Evolutionary conservation across 2,888 invertebrate genomes (phyloP), one percentile per base, ranked within the genome.

Genomic region (Tillus elongatus): DNA sequence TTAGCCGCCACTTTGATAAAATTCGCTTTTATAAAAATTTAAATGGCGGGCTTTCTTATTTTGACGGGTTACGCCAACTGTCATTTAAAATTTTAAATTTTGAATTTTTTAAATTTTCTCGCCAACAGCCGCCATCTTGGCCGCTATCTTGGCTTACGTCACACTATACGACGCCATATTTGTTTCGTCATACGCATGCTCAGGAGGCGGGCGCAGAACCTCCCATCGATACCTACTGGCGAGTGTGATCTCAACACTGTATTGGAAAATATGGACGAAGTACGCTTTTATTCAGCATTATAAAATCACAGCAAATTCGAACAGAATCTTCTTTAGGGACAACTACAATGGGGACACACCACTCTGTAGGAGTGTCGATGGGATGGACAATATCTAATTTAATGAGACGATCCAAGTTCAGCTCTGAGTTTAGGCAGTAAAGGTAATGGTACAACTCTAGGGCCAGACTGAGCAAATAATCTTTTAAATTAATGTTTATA

Each of bases 401-500:
- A 8, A 13, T 8, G 4, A 32, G 10, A 11, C 32, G 9, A 13
- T 13, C n/a, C 13, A 9, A 32, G 14, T 32, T 32, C 32, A 6
- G 4, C 8, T 32, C 13, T 14, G 6, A 32, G 14, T 14, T 10
- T 10, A 10, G 9, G 8, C 13, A 32, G 14, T 6, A 32, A 13
- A 8, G 32, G 32, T 32, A 32, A 8, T 8, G 32, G 32, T 13
- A 32, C 32, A 13, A 32, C 15, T 32, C 32, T 9, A 8, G 32
- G 32, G 8, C 9, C 15, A 13, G 32, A 13, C 13, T 32, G 32
- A 13, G 14, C 14, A 32, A 10, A 13, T 8, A 12, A 32, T 13
- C 14, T 10, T 32, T 32, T 8, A 32, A 8, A 11, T 14, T 32
- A 13, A 32, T 32, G 4, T 32, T 13, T 13, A 32, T 13, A 6